phyloP scores from a whole-genome alignment of 2,113 vertebrate species.

The Centropristis striata region DNA sequence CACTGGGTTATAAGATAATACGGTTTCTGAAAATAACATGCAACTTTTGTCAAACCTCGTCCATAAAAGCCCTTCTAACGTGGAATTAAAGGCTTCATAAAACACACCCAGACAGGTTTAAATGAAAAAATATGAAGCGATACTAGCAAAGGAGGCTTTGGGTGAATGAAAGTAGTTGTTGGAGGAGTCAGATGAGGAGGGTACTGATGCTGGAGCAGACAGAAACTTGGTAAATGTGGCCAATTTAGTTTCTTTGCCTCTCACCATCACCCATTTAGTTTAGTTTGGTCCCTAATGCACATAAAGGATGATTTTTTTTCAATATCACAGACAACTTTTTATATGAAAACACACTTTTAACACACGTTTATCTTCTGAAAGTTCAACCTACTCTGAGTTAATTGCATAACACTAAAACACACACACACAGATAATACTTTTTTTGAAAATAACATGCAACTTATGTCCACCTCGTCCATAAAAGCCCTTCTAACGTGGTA shows the following conservation, averaged over 20 bases:
- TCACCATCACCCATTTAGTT: too few species aligned
- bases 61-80: constrained; percentile 12
- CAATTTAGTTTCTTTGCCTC: too few species aligned
- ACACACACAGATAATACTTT: too few species aligned
- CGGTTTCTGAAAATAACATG: not conserved
- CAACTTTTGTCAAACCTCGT: not conserved
- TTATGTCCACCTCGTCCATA: not conserved
- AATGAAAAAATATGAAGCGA: not conserved
- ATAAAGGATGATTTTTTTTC: too few species aligned
- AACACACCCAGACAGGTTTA: too few species aligned
- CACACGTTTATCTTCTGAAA: too few species aligned
- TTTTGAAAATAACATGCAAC: not conserved
- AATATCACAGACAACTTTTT: too few species aligned
- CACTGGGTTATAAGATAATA: not conserved
- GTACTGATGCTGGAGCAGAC: constrained; percentile 66
- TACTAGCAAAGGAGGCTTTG: not conserved
- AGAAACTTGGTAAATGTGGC: too few species aligned
- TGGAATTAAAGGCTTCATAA: not conserved
- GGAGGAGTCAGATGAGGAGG: constrained; percentile 41
- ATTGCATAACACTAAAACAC: too few species aligned
- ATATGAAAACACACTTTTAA: too few species aligned
- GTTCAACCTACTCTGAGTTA: too few species aligned
- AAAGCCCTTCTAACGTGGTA: constrained; percentile 7
- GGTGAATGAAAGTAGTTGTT: constrained; percentile 32
- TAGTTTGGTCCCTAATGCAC: too few species aligned